phyloP scores from a whole-genome alignment of 2,113 vertebrate genomes.

The Sinocyclocheilus anophthalmus region DNA sequence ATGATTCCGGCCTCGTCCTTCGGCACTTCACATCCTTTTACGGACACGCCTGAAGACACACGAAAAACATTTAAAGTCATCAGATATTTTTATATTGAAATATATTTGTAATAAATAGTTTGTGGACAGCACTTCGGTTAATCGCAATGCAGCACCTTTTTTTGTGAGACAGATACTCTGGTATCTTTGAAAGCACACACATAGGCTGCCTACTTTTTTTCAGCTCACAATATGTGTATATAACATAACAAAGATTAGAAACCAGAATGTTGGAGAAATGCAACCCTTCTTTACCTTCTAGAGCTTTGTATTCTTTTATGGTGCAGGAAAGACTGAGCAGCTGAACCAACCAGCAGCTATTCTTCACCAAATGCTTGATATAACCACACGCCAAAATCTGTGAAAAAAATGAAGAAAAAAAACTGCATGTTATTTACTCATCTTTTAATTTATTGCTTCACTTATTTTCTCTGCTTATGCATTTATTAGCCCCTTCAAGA shows the following conservation, averaged over 20 bases:
- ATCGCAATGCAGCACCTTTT: too few species aligned
- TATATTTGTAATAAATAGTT: not conserved
- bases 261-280: not conserved
- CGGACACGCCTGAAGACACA: not conserved
- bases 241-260: not conserved
- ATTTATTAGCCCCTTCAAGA: not conserved
- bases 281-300: constrained; percentile 16
- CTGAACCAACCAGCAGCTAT: constrained; percentile 93
- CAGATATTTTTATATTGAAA: not conserved
- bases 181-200: not conserved
- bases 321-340: constrained; percentile 93
- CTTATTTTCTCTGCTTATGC: not conserved
- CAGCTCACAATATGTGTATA: not conserved
- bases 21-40: constrained; percentile 80
- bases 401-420: constrained; percentile 48
- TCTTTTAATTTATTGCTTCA: not conserved
- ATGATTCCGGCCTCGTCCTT: constrained; percentile 94
- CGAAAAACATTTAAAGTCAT: not conserved
- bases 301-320: constrained; percentile 75
- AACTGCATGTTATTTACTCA: not conserved
- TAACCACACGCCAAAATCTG: constrained; percentile 97
- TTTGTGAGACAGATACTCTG: too few species aligned
- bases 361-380: constrained; percentile 80
- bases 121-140: too few species aligned
- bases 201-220: not conserved